Evolutionary conservation across 2,797 vertebrate species (phyloP).

Genomic region (Cetoscarus ocellatus): DNA sequence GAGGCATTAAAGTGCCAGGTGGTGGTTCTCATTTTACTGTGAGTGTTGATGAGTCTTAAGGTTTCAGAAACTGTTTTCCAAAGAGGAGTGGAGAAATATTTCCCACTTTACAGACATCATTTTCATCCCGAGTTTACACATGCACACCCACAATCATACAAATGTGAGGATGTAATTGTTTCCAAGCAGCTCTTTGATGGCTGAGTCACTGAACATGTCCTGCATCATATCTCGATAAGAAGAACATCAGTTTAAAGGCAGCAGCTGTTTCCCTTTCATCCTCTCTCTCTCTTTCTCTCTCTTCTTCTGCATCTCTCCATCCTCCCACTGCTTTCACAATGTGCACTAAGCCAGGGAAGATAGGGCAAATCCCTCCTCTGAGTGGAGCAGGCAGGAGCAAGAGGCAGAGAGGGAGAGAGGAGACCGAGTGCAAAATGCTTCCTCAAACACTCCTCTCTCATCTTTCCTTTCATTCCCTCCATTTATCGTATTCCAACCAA

Average conservation of each 20-base stretch:
- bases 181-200: constrained; percentile 77
- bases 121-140: constrained; percentile 25
- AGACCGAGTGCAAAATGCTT: constrained; percentile 43
- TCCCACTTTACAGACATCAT: constrained; percentile 15
- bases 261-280: constrained; percentile 78
- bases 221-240: constrained; percentile 79
- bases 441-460: constrained; percentile 57
- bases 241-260: constrained; percentile 78
- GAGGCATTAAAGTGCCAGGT: too few species aligned
- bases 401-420: constrained; percentile 52
- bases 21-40: not conserved
- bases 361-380: constrained; percentile 82
- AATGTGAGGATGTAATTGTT: constrained; percentile 65
- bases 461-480: constrained; percentile 41
- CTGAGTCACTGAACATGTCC: constrained; percentile 77
- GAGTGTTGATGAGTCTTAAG: not conserved
- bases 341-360: constrained; percentile 80
- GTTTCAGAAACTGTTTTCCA: not conserved
- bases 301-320: constrained; percentile 74
- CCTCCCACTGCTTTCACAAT: constrained; percentile 83
- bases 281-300: constrained; percentile 55
- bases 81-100: not conserved
- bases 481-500: constrained; percentile 58
- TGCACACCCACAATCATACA: constrained; percentile 29
- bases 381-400: constrained; percentile 63